These are phyloP conservation scores for Pseudococcus viburni DNA, from an alignment of 2,888 invertebrate genomes.

Conservation along the genomic window DNA sequence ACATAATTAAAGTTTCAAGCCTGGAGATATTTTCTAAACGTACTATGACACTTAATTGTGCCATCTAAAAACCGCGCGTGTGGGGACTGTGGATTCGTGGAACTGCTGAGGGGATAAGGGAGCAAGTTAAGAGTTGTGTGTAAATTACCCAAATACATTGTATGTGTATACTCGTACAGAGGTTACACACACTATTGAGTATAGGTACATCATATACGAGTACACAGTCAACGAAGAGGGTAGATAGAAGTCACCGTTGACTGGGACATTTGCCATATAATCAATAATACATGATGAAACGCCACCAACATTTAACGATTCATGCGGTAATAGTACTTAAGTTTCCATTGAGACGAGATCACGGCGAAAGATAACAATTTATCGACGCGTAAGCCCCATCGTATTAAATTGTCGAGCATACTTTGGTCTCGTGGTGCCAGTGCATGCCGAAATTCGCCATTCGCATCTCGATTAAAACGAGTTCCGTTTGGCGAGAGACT, in stretches of 20 bases:
- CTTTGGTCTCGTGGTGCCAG: neutral
- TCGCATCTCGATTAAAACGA: conserved; percentile 1
- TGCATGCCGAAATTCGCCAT: neutral
- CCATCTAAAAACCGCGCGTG: conserved; percentile 13
- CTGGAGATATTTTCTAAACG: conserved; percentile 36
- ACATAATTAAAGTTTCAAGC: conserved; percentile 47
- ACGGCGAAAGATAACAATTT: conserved; percentile 45
- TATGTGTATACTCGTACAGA: neutral
- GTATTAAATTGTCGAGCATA: conserved; percentile 32
- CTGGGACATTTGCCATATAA: conserved; percentile 57
- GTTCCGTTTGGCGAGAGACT: neutral
- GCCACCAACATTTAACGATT: conserved; percentile 48
- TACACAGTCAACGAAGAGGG: neutral
- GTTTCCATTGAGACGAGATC: conserved; percentile 56
- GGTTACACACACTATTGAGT: neutral
- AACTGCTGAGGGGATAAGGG: neutral
- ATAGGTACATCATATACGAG: neutral
- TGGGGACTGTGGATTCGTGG: neutral
- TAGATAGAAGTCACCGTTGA: conserved; percentile 10
- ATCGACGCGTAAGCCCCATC: conserved; percentile 35
- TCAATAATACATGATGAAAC: conserved; percentile 58
- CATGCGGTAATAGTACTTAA: conserved; percentile 52
- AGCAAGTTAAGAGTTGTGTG: neutral
- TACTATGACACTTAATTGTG: conserved; percentile 36
- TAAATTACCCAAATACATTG: conserved; percentile 36